Base-by-base conservation (phyloP, 2,888 invertebrate genomes). In the Quadroppia sp. region DNA sequence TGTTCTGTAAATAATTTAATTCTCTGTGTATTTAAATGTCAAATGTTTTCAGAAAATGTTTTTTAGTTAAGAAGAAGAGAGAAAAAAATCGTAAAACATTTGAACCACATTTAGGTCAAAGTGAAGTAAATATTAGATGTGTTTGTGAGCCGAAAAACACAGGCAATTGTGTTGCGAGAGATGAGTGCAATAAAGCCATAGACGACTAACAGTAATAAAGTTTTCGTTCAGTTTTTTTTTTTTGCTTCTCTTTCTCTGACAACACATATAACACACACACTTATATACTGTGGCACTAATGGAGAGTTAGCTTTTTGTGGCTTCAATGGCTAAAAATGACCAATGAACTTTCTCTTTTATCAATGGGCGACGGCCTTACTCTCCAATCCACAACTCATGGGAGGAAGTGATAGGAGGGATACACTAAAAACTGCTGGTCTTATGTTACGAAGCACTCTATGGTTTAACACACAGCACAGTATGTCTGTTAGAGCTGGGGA, bases 361-460 rank as follows among this genome's bases (percentile, higher is more conserved):
- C 40, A 40, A 67, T 67, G 67, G 67, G 67, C 67, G 67, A 67
- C 40, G 67, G 40, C 67, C n/a, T 67, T 67, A 40, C 67, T 67
- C 67, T 67, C 67, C 67, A 67, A 67, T 67, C 40, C 40, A 36
- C n/a, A n/a, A 40, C 36, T 11, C 20, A 67, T 67, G 67, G 67
- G 67, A 67, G 67, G 67, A 67, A 67, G 67, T 67, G 40, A 67
- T 67, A 67, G 67, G 67, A 67, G 67, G 67, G 67, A 67, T 67
- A 67, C 36, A n/a, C n/a, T 67, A 67, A 67, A n/a, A 67, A 67
- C 17, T 23, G 40, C 67, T 67, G 40, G 40, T 20, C 30, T 61
- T 61, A 20, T 61, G 32, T 4, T 53, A 25, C 20, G 53, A 53
- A 25, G 13, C 53, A 28, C 30, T 59, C 23, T 59, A 20, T n/a